These are phyloP conservation scores for Micoletzkya japonica DNA, from an alignment of 2,888 invertebrate genomes.

Conservation along the genomic window DNA sequence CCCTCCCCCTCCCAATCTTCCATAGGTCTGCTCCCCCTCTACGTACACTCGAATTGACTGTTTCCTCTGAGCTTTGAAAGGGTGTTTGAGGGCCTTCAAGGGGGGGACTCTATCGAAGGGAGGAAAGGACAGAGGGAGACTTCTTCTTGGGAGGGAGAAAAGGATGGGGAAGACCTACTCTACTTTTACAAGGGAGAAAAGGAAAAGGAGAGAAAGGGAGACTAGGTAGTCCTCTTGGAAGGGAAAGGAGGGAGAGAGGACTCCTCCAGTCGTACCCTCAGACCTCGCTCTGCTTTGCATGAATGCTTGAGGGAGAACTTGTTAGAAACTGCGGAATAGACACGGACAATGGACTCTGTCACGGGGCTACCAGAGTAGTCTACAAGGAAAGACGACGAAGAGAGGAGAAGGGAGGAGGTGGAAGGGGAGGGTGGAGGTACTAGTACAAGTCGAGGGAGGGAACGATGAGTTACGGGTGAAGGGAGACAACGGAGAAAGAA, in stretches of 20 bases:
- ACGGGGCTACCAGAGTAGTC: too few species aligned
- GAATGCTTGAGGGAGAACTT: slow-evolving; percentile 21
- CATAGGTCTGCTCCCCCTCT: not conserved
- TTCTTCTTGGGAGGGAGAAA: not conserved
- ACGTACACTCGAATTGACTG: slow-evolving; percentile 16
- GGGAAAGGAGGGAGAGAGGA: slow-evolving; percentile 9
- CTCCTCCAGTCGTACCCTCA: not conserved
- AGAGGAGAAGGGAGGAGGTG: slow-evolving; percentile 9
- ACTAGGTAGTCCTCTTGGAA: not conserved
- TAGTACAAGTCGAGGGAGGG: slow-evolving; percentile 1
- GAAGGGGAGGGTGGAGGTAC: not conserved
- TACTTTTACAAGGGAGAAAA: not conserved
- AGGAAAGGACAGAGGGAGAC: slow-evolving; percentile 2
- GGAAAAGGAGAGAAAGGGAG: not conserved
- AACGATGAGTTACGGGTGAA: slow-evolving; percentile 1
- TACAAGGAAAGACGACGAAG: too few species aligned
- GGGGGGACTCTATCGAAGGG: slow-evolving; percentile 2
- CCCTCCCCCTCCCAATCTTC: not conserved
- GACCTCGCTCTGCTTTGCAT: slow-evolving; percentile 7
- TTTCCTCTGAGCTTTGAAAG: not conserved
- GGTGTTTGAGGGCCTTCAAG: not conserved
- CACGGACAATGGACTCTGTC: slow-evolving; percentile 13
- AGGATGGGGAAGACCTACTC: not conserved
- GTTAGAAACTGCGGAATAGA: slow-evolving; percentile 15
- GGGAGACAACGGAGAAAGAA: slow-evolving; percentile 1